Base-by-base conservation (phyloP, 2,113 vertebrate species). In the Nerophis ophidion region DNA sequence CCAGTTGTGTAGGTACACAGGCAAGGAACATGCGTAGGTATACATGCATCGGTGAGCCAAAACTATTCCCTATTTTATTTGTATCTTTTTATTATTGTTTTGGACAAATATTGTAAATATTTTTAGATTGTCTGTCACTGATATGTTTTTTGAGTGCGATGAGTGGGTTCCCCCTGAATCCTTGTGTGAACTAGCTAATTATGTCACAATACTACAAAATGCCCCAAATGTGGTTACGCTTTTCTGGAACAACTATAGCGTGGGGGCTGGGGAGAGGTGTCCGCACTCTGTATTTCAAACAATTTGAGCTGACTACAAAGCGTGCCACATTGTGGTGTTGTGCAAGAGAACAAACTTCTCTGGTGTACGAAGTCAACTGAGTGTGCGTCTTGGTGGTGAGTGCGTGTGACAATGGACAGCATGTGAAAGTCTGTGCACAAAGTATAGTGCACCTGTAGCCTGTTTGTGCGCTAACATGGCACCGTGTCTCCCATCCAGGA, bases 41-140 rank as follows among this genome's bases (percentile, higher is more conserved):
- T 98, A 91, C 94, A 90, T 95, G 91, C 89, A 96, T 94, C 93
- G 96, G 95, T 97, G 96, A 99, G 96, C 95, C 92, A 93, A 87
- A 92, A 93, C 89, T 96, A 93, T 97, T 96, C 92, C 91, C 92
- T 96, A 94, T 93, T 93, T 96, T 82, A 79, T 79, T 74, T 72
- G 57, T 80, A 73, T 80, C 50, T 68, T 71, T 69, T 79, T 81
- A 70, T 74, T 60, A 17, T 80, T 84, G 72, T 68, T 82, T 85
- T 58, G 54, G 38, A 56, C 36, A 56, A 12, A 42, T 13, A 8
- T 16, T 56, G 54, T n/a, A 19, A 81, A 79, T 83, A 66, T 74
- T 70, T 76, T 68, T 81, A 78, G 70, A 79, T 50, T 77, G 68
- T 77, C 68, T 86, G 74, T 86, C 69, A 66, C 72, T 68, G 71